These are phyloP conservation scores for Stichodactyla helianthus DNA, from an alignment of 64 coral and sea anemone genomes.

Conservation along the genomic window DNA sequence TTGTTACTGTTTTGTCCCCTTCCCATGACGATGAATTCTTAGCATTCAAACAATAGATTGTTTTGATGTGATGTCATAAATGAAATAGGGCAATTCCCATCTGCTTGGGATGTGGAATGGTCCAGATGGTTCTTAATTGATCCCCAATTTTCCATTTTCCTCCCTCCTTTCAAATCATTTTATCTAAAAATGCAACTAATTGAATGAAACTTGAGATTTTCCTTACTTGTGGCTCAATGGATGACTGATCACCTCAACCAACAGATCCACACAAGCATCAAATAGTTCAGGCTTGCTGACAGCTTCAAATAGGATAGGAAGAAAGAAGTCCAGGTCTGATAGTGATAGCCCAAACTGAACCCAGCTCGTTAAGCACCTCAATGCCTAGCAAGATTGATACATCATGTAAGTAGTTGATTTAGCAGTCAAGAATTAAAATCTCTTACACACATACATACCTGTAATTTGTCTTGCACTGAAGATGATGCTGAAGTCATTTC, in stretches of 20 bases:
- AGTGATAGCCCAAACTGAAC: conserved; percentile 89
- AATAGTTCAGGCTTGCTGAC: conserved; percentile 78
- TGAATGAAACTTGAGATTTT: background rate
- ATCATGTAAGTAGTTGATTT: background rate
- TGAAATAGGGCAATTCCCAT: no score
- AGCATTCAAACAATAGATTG: no score
- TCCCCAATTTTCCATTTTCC: no score
- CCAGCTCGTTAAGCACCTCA: conserved; percentile 87
- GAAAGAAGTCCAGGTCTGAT: conserved; percentile 35
- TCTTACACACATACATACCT: conserved; percentile 1
- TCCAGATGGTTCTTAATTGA: no score
- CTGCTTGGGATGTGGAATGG: no score
- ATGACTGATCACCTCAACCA: conserved; percentile 79
- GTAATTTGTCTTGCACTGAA: conserved; percentile 43
- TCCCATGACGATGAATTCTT: no score
- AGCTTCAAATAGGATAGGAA: conserved; percentile 50
- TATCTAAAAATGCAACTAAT: no score
- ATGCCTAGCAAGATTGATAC: conserved; percentile 38
- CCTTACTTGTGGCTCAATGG: conserved; percentile 74
- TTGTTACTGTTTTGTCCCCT: no score
- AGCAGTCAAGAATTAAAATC: background rate
- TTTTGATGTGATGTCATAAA: no score
- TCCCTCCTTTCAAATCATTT: no score
- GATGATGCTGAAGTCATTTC: conserved; percentile 17
- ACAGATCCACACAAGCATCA: conserved; percentile 70